phyloP scores from a whole-genome alignment of 2,113 vertebrate genomes.

The Amphiprion ocellaris region DNA sequence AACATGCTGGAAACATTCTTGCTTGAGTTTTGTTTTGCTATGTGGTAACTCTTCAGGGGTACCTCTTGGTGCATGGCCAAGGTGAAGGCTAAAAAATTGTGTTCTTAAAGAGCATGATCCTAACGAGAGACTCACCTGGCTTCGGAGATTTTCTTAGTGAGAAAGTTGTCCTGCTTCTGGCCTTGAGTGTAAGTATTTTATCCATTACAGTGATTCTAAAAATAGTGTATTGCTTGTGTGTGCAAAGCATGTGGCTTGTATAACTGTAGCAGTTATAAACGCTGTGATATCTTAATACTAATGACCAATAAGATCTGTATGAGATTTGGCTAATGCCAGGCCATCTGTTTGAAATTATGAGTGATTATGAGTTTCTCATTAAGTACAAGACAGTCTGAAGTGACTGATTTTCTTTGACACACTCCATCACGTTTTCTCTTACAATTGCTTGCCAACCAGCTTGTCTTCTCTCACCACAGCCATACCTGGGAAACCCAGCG shows the following conservation, averaged over 20 bases:
- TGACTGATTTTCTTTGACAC: not conserved
- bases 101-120: conserved; percentile 72
- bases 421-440: not conserved
- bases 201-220: conserved; percentile 19
- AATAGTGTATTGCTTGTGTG: conserved; percentile 32
- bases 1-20: conserved; percentile 20
- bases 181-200: conserved; percentile 69
- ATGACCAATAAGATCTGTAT: not conserved
- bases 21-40: conserved; percentile 67
- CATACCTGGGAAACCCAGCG: conserved; percentile 86
- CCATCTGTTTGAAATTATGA: conserved; percentile 1
- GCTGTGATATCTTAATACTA: conserved; percentile 16
- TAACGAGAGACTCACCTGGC: conserved; percentile 56
- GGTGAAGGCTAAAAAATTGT: conserved; percentile 70
- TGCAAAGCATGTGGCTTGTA: conserved; percentile 42
- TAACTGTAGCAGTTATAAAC: not conserved
- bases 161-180: conserved; percentile 45
- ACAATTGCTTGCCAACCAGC: not conserved
- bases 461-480: conserved; percentile 81
- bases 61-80: conserved; percentile 69
- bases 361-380: not conserved
- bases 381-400: not conserved
- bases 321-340: not conserved
- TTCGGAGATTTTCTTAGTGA: conserved; percentile 52
- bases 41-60: conserved; percentile 70